Evolutionary conservation across 2,797 vertebrate species (phyloP).

Genomic region (Sardinella longiceps): DNA sequence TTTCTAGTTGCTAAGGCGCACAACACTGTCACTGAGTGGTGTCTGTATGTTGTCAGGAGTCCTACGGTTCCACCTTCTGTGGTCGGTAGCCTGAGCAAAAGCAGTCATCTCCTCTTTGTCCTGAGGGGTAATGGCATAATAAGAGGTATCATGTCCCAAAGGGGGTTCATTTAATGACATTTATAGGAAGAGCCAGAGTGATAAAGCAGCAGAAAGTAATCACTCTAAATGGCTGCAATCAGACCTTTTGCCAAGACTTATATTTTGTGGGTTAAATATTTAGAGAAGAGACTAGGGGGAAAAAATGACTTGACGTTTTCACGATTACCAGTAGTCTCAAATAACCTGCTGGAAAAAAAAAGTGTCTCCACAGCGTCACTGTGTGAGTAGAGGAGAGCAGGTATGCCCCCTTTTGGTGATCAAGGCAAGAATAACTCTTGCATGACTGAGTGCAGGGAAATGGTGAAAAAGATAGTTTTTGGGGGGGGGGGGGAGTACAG

Average conservation of each 20-base stretch:
- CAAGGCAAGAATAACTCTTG: constrained; percentile 40
- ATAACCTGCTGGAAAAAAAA: constrained; percentile 31
- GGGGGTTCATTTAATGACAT: constrained; percentile 39
- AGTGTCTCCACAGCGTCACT: not conserved
- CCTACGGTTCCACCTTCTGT: constrained; percentile 40
- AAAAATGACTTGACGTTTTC: constrained; percentile 42
- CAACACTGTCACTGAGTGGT: constrained; percentile 18
- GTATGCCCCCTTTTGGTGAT: constrained; percentile 76
- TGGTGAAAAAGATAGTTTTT: not conserved
- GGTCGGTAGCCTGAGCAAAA: constrained; percentile 37
- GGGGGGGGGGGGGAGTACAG: not conserved
- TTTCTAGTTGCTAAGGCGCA: constrained; percentile 59
- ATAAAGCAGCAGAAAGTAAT: constrained; percentile 53
- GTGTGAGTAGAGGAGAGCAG: constrained; percentile 61
- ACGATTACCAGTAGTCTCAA: constrained; percentile 34
- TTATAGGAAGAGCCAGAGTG: constrained; percentile 39
- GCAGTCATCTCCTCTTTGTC: constrained; percentile 41
- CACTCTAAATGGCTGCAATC: constrained; percentile 45
- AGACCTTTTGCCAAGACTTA: constrained; percentile 26
- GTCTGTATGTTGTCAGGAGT: constrained; percentile 44
- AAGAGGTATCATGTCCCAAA: constrained; percentile 50
- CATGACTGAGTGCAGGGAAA: constrained; percentile 13
- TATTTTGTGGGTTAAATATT: constrained; percentile 41
- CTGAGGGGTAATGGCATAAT: constrained; percentile 61
- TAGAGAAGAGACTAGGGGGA: constrained; percentile 39